Percentiles rank a stretch among this genome's conserved stretches.
Conservation (phyloP, 1,140 invertebrate genomes). For the Aporrectodea caliginosa region DNA sequence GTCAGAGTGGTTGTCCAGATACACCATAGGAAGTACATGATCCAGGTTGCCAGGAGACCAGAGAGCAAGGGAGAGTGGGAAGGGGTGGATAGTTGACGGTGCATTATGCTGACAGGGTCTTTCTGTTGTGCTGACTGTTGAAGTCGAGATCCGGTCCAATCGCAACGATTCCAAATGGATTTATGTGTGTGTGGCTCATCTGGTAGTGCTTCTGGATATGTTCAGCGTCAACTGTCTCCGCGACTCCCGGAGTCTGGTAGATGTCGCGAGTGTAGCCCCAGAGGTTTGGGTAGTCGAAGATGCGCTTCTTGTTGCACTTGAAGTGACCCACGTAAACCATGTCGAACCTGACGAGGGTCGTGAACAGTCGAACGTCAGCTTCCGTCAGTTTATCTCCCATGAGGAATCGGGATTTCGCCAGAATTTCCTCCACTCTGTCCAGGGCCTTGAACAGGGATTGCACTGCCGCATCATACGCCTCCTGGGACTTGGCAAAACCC, state of each 20-base stretch:
- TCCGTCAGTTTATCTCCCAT: slow-evolving; percentile 43
- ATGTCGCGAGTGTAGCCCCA: slow-evolving; percentile 47
- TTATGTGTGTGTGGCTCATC: slow-evolving; percentile 40
- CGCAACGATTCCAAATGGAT: slow-evolving; percentile 45
- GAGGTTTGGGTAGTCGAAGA: slow-evolving; percentile 48
- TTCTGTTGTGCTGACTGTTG: slow-evolving; percentile 40
- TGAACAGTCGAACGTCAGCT: slow-evolving; percentile 48
- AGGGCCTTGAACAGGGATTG: slow-evolving; percentile 41
- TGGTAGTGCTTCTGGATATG: slow-evolving; percentile 48
- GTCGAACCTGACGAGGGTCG: slow-evolving; percentile 50
- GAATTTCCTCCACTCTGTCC: slow-evolving; percentile 48
- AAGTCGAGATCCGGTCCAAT: slow-evolving; percentile 48
- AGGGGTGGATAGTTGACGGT: too few relatives aligned
- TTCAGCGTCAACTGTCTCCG: slow-evolving; percentile 45
- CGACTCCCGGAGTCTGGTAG: slow-evolving; percentile 45
- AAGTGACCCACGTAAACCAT: slow-evolving; percentile 50
- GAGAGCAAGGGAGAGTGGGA: too few relatives aligned
- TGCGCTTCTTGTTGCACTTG: slow-evolving; percentile 42
- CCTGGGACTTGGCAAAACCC: slow-evolving; percentile 48
- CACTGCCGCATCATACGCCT: slow-evolving; percentile 44
- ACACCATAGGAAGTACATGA: too few relatives aligned
- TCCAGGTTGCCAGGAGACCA: too few relatives aligned
- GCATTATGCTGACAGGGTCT: slow-evolving; percentile 30
- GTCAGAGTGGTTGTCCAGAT: too few relatives aligned
- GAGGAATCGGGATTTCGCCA: slow-evolving; percentile 45